Evolutionary conservation across 2,888 invertebrate genomes (phyloP).

Genomic region (Hypercompe scribonia): DNA sequence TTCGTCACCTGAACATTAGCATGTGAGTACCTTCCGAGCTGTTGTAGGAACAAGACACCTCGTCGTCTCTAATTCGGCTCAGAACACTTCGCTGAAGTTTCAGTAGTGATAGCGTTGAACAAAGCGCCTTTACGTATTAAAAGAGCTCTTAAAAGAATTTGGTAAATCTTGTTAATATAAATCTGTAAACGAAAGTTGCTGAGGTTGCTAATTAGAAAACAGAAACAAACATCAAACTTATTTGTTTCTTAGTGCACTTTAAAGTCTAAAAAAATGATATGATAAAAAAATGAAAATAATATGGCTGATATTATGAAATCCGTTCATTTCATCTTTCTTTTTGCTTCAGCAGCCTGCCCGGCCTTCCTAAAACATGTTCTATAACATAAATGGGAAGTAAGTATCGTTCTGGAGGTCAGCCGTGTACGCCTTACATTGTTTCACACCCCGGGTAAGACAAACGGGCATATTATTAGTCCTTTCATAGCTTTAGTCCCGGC

Average conservation of each 20-base stretch:
- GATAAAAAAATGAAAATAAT: too few relatives aligned
- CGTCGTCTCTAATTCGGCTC: background rate
- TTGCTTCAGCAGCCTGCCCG: slow-evolving; percentile 66
- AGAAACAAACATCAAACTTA: background rate
- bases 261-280: too few relatives aligned
- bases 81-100: too few relatives aligned
- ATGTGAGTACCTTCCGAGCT: background rate
- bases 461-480: slow-evolving; percentile 41
- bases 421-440: slow-evolving; percentile 76
- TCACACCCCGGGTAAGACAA: slow-evolving; percentile 50
- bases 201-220: background rate
- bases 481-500: slow-evolving; percentile 54
- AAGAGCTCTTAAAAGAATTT: too few relatives aligned
- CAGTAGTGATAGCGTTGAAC: too few relatives aligned
- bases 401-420: slow-evolving; percentile 70
- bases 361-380: slow-evolving; percentile 59
- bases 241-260: too few relatives aligned
- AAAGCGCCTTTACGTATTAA: too few relatives aligned
- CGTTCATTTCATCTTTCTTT: slow-evolving; percentile 51
- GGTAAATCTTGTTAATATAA: too few relatives aligned
- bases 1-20: too few relatives aligned
- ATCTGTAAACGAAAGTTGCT: too few relatives aligned
- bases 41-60: background rate
- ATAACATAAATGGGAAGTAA: slow-evolving; percentile 78
- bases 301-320: slow-evolving; percentile 69